Evolutionary conservation across 92 coral and sea anemone species (phyloP).

Genomic region (Paramuricea clavata): DNA sequence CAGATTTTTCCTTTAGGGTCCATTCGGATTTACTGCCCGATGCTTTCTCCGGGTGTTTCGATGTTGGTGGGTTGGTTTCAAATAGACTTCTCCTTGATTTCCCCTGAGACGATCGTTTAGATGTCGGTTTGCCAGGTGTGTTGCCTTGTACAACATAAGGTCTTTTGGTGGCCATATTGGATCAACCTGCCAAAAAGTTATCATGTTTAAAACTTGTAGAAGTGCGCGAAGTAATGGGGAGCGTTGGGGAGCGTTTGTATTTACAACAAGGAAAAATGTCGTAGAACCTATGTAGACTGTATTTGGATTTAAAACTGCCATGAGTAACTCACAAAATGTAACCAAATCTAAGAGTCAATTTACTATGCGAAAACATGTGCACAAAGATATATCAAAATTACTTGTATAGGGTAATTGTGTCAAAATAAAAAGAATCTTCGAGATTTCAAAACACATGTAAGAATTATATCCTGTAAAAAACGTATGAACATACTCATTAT

Average conservation of each 20-base stretch:
- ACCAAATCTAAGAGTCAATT: too few relatives aligned
- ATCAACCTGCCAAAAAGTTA: background rate
- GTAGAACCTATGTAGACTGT: too few relatives aligned
- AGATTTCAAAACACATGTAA: too few relatives aligned
- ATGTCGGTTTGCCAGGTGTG: conserved; percentile 54
- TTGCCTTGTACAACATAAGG: conserved; percentile 21
- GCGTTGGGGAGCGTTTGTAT: conserved; percentile 66
- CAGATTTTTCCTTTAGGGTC: conserved; percentile 45
- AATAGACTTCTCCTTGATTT: background rate
- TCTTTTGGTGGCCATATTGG: conserved; percentile 56
- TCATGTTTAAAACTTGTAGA: background rate
- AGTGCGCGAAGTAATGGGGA: conserved; percentile 41
- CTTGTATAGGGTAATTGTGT: too few relatives aligned
- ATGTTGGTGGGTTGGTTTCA: background rate
- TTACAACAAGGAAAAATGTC: too few relatives aligned
- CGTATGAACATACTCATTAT: too few relatives aligned
- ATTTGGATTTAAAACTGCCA: conserved; percentile 19
- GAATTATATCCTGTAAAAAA: too few relatives aligned
- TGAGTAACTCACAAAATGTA: too few relatives aligned
- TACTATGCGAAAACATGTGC: too few relatives aligned
- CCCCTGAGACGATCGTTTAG: background rate
- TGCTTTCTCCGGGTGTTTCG: background rate
- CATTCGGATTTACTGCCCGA: conserved; percentile 25
- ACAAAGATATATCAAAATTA: too few relatives aligned
- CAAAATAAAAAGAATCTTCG: too few relatives aligned